Evolutionary conservation across 2,888 invertebrate genomes (phyloP).

Genomic region (Lasius platythorax): DNA sequence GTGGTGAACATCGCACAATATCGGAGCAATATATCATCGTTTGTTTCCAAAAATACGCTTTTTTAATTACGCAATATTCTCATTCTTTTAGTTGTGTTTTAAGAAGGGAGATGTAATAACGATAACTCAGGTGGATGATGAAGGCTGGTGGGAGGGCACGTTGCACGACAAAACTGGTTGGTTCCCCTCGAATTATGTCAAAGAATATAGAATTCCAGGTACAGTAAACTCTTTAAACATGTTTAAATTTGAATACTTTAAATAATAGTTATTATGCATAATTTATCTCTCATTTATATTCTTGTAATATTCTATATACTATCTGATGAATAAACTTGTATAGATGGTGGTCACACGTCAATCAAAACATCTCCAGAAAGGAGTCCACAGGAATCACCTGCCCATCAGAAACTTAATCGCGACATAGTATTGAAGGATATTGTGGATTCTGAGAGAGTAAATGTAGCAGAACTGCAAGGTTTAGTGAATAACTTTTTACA

Average conservation of each 20-base stretch:
- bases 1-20: neutral
- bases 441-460: slow-evolving; percentile 96
- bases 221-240: neutral
- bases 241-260: neutral
- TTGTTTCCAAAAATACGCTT: neutral
- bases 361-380: slow-evolving; percentile 90
- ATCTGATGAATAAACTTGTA: neutral
- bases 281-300: neutral
- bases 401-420: slow-evolving; percentile 91
- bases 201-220: slow-evolving; percentile 91
- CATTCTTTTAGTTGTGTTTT: slow-evolving; percentile 92
- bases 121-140: slow-evolving; percentile 97
- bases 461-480: slow-evolving; percentile 95
- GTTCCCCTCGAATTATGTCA: slow-evolving; percentile 99
- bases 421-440: slow-evolving; percentile 96
- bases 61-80: slow-evolving; percentile 48
- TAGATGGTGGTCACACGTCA: slow-evolving; percentile 88
- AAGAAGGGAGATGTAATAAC: slow-evolving; percentile 98
- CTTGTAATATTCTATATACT: neutral
- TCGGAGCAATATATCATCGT: neutral
- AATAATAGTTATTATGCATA: neutral
- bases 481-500: slow-evolving; percentile 94
- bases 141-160: slow-evolving; percentile 99
- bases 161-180: slow-evolving; percentile 97
- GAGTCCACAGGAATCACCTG: slow-evolving; percentile 85